Evolutionary conservation across 2,888 invertebrate species (phyloP).

Genomic region (Polydesmus complanatus): DNA sequence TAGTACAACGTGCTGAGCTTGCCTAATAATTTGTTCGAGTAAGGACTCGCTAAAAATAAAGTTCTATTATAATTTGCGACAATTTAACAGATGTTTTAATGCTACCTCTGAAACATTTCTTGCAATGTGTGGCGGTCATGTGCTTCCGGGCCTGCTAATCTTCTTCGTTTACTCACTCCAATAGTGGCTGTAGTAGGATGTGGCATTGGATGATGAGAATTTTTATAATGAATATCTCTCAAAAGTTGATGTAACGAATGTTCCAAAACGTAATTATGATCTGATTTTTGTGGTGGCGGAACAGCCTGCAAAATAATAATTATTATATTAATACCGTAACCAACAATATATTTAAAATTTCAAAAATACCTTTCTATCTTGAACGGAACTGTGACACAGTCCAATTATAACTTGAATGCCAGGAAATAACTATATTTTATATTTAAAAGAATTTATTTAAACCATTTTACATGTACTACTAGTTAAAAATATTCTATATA

Average conservation of each 20-base stretch:
- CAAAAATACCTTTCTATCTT: constrained; percentile 19
- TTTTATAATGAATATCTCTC: constrained; percentile 79
- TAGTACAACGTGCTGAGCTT: constrained; percentile 91
- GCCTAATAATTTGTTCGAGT: constrained; percentile 89
- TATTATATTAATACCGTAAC: neutral
- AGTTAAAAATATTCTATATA: constrained; percentile 37
- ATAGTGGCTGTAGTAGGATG: constrained; percentile 88
- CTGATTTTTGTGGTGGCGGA: constrained; percentile 29
- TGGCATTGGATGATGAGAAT: constrained; percentile 85
- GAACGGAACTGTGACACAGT: constrained; percentile 65
- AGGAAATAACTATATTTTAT: constrained; percentile 62
- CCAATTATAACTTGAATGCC: constrained; percentile 86
- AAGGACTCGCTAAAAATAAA: constrained; percentile 52
- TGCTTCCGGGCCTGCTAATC: constrained; percentile 81
- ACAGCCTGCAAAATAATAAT: constrained; percentile 17
- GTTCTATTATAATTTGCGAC: constrained; percentile 9
- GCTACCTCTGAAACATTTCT: constrained; percentile 69
- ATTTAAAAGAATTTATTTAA: too few relatives aligned
- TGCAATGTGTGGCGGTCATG: constrained; percentile 71
- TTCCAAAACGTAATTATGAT: constrained; percentile 92
- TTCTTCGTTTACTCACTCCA: constrained; percentile 79
- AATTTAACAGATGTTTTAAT: constrained; percentile 35
- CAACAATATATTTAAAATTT: too few relatives aligned
- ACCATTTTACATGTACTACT: too few relatives aligned
- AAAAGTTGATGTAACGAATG: constrained; percentile 88